Evolutionary conservation across 1,140 invertebrate genomes (phyloP), one percentile per base, ranked within the genome.

Genomic region (Drosophila sucinea): DNA sequence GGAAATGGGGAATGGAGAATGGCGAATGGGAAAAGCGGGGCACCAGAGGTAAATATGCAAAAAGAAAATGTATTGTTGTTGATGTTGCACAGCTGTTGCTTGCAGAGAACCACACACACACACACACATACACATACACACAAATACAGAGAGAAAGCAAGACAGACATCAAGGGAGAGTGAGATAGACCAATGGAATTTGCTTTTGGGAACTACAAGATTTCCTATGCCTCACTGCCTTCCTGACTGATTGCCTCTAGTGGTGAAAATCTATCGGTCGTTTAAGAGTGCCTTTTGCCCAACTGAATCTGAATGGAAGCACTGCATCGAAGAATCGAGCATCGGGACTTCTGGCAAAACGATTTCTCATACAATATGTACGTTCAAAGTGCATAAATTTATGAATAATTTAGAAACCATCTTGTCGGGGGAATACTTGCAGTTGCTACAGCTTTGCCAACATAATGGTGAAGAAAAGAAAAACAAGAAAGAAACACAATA

Each of bases 71-170:
- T 66, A 32, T 72, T 73, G 32, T 57, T 76, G 62, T 64, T 58
- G 44, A 41, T 72, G 40, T 58, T 58, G 64, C 79, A 76, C 80
- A 79, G 70, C 78, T 78, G 73, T 71, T 83, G 68, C 54, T 62
- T 51, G 56, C 54, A 68, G 4, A 44, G 17, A 6, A 44, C 41
- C n/a, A 44, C n/a, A 47, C 44, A 25, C 23, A 51, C 7, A 60
- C 27, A 30, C 60, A 23, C 30, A 29, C 10, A 35, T 2, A 25
- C 1, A 40, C n/a, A n/a, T n/a, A n/a, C n/a, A n/a, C 60, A 23
- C 30, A 29, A 11, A 35, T 2, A 25, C 1, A 40, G 10, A 38
- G 35, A 38, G 10, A 40, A 3, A 40, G 40, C n/a, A 1, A 41
- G 3, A 38, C 11, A 38, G 35, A 38, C 5, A 35, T 3, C 1